Evolutionary conservation across 2,113 vertebrate genomes (phyloP).

Genomic region (Pangasianodon hypophthalmus): DNA sequence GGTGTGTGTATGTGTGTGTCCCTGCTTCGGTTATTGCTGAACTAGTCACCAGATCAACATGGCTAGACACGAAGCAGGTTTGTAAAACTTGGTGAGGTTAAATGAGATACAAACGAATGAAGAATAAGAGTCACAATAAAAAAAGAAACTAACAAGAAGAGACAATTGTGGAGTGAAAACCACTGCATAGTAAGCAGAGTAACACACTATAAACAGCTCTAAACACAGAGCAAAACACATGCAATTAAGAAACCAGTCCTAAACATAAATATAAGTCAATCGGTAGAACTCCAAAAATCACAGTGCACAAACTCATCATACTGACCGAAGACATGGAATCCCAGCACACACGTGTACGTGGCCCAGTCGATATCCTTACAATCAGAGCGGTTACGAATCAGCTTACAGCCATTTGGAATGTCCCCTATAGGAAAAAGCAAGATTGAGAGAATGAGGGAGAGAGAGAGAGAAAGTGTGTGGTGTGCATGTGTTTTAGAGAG

Average conservation of each 20-base stretch:
- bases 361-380: conserved; percentile 98
- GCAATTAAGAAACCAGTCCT: not conserved
- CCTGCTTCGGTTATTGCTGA: not conserved
- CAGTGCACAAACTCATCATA: conserved; percentile 12
- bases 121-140: not conserved
- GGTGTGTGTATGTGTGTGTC: not conserved
- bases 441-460: not conserved
- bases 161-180: not conserved
- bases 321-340: conserved; percentile 97
- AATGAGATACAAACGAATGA: not conserved
- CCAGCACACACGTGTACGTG: conserved; percentile 94
- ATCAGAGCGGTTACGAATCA: conserved; percentile 94
- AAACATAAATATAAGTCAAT: not conserved
- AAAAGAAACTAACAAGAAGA: not conserved
- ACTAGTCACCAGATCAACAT: not conserved
- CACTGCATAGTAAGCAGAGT: not conserved
- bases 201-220: not conserved
- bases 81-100: conserved; percentile 6
- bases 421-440: conserved; percentile 80
- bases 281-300: not conserved
- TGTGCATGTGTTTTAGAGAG: not conserved
- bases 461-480: not conserved
- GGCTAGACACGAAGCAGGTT: not conserved
- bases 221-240: not conserved
- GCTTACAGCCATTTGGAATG: conserved; percentile 90